phyloP scores from a whole-genome alignment of 1,140 invertebrate species.

The Calephelis virginiensis region DNA sequence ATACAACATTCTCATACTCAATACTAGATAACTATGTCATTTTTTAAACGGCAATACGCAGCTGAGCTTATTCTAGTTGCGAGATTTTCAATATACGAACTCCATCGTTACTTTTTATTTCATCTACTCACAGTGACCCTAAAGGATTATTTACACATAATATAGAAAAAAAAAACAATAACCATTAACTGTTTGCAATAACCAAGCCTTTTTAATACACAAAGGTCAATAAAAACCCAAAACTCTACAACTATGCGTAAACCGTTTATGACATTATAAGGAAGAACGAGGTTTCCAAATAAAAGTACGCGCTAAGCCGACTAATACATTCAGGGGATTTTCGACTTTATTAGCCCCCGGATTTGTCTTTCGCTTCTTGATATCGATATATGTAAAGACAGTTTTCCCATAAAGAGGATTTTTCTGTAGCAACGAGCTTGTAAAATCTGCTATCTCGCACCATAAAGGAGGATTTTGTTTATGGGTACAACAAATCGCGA shows the following conservation, averaged over 20 bases:
- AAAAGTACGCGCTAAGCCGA: conserved; percentile 17
- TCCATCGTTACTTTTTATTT: too few species aligned
- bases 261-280: conserved; percentile 16
- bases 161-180: conserved; percentile 3
- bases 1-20: too few species aligned
- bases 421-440: conserved; percentile 42
- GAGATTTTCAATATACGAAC: too few species aligned
- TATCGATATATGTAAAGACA: conserved; percentile 46
- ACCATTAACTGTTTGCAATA: not conserved
- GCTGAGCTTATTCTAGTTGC: too few species aligned
- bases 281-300: conserved; percentile 12
- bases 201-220: conserved; percentile 7
- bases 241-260: conserved; percentile 15
- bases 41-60: too few species aligned
- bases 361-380: conserved; percentile 19
- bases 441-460: conserved; percentile 57
- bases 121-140: too few species aligned
- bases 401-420: conserved; percentile 50
- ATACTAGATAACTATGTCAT: too few species aligned
- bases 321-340: conserved; percentile 11
- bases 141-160: conserved; percentile 4
- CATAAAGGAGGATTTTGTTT: conserved; percentile 67
- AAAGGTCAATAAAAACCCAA: conserved; percentile 3
- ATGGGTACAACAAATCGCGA: conserved; percentile 61
- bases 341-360: conserved; percentile 21